A percentile compares a stretch with the other conserved stretches of the same genome.
These are phyloP conservation scores for Amblyraja radiata DNA, from an alignment of 2,797 vertebrate genomes.

Conservation along the genomic window DNA sequence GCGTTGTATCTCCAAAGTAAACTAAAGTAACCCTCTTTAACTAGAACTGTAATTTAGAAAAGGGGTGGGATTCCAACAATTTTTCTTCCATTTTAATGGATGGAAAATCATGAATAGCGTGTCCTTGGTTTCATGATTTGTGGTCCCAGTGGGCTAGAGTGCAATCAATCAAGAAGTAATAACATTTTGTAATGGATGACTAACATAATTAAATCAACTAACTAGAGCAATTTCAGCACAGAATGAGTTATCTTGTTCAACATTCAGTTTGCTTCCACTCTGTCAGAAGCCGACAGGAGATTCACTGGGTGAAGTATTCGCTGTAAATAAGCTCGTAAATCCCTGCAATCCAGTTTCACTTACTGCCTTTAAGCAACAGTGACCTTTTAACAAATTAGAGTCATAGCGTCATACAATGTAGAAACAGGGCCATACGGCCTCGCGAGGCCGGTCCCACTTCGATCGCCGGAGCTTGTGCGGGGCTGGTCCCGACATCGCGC, in stretches of 20 bases:
- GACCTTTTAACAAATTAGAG: not conserved
- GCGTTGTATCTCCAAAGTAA: too few species aligned
- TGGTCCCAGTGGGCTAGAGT: too few species aligned
- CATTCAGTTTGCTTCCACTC: not conserved
- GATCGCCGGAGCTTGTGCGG: too few species aligned
- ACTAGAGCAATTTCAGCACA: not conserved
- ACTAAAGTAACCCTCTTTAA: too few species aligned
- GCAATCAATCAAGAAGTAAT: not conserved
- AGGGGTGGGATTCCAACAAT: not conserved
- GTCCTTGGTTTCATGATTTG: not conserved
- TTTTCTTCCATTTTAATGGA: not conserved
- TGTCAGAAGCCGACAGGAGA: not conserved
- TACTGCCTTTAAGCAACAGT: not conserved
- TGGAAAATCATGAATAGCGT: not conserved
- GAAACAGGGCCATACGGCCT: too few species aligned
- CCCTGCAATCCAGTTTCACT: not conserved
- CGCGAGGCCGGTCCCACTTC: too few species aligned
- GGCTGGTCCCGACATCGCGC: too few species aligned
- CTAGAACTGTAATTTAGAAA: not conserved
- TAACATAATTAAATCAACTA: not conserved
- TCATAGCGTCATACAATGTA: too few species aligned
- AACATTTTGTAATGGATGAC: too few species aligned
- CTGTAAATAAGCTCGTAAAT: conserved; percentile 29
- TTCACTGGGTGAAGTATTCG: not conserved
- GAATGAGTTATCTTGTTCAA: not conserved